Evolutionary conservation across 1,140 invertebrate genomes (phyloP), one percentile per base, ranked within the genome.

Genomic region (Saccostrea echinata): DNA sequence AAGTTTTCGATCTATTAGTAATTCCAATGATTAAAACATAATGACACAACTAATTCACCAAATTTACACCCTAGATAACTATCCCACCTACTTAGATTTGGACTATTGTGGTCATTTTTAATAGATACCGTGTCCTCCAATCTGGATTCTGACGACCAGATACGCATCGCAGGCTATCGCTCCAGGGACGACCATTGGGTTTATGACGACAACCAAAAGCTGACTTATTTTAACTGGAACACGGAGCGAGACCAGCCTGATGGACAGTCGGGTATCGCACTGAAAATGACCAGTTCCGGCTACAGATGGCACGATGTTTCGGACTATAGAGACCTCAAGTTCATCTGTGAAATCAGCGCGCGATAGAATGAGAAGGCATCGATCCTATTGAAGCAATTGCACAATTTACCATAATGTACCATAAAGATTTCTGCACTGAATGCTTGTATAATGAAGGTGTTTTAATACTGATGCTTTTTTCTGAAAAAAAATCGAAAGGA

Each of bases 211-310:
- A 61, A 61, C 83, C n/a, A 33, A n/a, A 21, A n/a, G 21, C 52
- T 84, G 53, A 84, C 52, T 16, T 84, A 53, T n/a, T 84, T 24
- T 61, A 84, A 84, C 83, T 84, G 83, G 83, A 84, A 84, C 30
- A 61, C 27, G 18, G 55, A 24, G 3, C 12, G 27, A n/a, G 83
- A 61, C 30, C 83, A 84, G 30, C 83, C 83, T 21, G 83, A 84
- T 11, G 83, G 83, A 27, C 83, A 84, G 53, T 61, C 83, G 24
- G 53, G 83, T 12, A 30, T 84, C 6, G 52, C 53, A 16, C 11
- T 84, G 27, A 12, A 18, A 4, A 57, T 8, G 83, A 33, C n/a
- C 18, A 43, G 43, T 43, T 24, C 55, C 9, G 53, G 53, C 4
- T 84, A 84, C 55, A 51, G 12, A 33, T 84, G 83, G 83, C 83